Evolutionary conservation across 2,888 invertebrate genomes (phyloP).

Genomic region (Cryptocephalus primarius): DNA sequence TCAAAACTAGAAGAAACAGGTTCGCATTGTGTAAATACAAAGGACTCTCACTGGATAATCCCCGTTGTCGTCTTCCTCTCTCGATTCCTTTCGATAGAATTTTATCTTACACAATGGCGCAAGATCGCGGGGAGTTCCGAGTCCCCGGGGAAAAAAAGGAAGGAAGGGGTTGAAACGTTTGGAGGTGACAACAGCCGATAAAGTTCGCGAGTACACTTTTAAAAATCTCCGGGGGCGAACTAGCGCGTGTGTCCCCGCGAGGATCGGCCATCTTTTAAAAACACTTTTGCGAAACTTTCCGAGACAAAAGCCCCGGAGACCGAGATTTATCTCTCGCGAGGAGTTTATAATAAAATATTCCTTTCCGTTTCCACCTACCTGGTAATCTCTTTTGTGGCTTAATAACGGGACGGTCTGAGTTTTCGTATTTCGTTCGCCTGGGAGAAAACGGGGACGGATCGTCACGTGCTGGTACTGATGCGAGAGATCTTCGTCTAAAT

Average conservation of each 20-base stretch:
- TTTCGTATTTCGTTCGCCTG: not conserved
- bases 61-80: no score
- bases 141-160: no score
- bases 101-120: no score
- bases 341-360: slow-evolving; percentile 1
- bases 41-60: no score
- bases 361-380: slow-evolving; percentile 2
- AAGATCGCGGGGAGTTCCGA: no score
- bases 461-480: not conserved
- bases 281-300: not conserved
- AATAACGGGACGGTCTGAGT: not conserved
- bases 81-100: no score
- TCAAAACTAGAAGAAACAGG: no score
- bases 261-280: not conserved
- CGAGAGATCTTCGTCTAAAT: not conserved
- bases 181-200: slow-evolving; percentile 14
- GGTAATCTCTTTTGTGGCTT: slow-evolving; percentile 1
- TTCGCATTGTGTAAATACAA: no score
- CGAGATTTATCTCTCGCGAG: not conserved
- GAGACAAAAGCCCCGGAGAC: not conserved
- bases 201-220: slow-evolving; percentile 1
- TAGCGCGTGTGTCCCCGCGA: no score
- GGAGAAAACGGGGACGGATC: not conserved
- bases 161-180: slow-evolving; percentile 12
- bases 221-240: not conserved